Base-by-base conservation (phyloP, 2,113 vertebrate genomes). In the Thalassoma bifasciatum region DNA sequence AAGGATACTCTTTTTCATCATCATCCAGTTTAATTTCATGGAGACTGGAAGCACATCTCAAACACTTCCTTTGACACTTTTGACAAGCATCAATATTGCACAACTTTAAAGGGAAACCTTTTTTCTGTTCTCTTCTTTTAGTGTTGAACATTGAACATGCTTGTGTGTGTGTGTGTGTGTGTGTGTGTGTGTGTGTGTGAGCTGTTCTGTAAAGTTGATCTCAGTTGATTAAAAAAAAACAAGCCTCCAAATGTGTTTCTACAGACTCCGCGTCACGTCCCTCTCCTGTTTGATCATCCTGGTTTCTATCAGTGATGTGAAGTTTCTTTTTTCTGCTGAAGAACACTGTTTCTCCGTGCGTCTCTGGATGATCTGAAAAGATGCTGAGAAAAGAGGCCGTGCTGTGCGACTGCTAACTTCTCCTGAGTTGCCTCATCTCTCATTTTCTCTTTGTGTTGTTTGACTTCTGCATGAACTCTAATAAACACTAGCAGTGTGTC, bases 401-500 rank as follows among this genome's bases (percentile, higher is more conserved):
- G 78, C 82, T 83, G 82, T 83, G 80, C 74, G 89, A 72, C 73
- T 88, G 87, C 88, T 83, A n/a, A 83, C 74, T 92, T 91, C 14
- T 92, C 92, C 93, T 92, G 82, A 91, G 88, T 74, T 83, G 86
- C 78, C 67, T 79, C 73, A 42, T 84, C 42, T 75, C 70, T 83
- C 46, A 19, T 90, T 93, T 30, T 90, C 88, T 92, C 88, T 94
- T 88, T 93, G 84, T 91, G 92, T 88, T 92, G 92, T 94, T 95
- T 92, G 93, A 94, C 94, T 95, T 93, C 82, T 96, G 97, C 97
- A 98, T 97, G 92, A 94, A 89, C 84, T 94, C 93, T 92, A 95
- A 98, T 95, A 95, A 93, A 88, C 86, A 91, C 91, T 91, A 85
- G 89, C 90, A 84, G 89, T 88, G 87, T 86, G 93, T 70, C 76